Evolutionary conservation across 2,797 vertebrate species (phyloP).

Genomic region (Emydoidea blandingii): DNA sequence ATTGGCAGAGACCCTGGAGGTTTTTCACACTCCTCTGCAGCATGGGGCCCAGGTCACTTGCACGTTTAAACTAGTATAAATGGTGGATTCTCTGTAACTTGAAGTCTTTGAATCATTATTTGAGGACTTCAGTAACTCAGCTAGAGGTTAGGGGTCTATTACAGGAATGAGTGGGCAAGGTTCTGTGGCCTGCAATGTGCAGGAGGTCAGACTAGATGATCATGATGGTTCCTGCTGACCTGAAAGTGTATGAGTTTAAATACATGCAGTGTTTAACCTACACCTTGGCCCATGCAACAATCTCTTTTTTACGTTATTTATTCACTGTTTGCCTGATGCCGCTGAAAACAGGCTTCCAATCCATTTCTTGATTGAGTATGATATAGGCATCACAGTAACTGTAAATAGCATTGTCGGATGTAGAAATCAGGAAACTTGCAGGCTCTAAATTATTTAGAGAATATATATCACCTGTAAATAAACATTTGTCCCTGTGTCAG

Average conservation of each 20-base stretch:
- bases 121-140: background rate
- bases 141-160: background rate
- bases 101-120: background rate
- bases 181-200: background rate
- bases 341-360: background rate
- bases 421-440: background rate
- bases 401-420: constrained; percentile 42
- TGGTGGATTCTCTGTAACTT: background rate
- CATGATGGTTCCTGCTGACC: background rate
- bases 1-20: background rate
- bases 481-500: background rate
- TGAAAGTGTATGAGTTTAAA: background rate
- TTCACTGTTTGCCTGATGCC: background rate
- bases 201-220: background rate
- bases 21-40: background rate
- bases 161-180: background rate
- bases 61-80: background rate
- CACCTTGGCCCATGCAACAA: background rate
- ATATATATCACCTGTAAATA: background rate
- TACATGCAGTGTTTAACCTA: background rate
- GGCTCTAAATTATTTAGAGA: constrained; percentile 22
- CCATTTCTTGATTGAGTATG: constrained; percentile 30
- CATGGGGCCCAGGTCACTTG: background rate
- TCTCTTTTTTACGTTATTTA: background rate
- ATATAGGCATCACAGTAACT: background rate